These are phyloP conservation scores for Apistogramma diplotaenia DNA, from an alignment of 2,113 vertebrate species.

Conservation along the genomic window DNA sequence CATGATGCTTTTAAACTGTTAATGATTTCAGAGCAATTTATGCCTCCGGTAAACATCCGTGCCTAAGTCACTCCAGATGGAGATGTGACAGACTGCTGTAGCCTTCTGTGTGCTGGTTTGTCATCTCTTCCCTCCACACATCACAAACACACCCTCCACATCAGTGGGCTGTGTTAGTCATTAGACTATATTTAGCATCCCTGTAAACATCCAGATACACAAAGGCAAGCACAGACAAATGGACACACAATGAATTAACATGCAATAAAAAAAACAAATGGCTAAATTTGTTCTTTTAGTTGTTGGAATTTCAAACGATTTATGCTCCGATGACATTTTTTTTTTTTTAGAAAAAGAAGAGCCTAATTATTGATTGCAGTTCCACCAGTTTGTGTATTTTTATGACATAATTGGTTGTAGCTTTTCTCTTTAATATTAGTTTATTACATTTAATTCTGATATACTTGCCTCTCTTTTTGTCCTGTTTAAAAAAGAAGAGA, in stretches of 20 bases:
- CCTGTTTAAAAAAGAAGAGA: not conserved
- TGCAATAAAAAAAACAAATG: not conserved
- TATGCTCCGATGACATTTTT: not conserved
- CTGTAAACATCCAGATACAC: slow-evolving; percentile 22
- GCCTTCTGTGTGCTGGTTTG: slow-evolving; percentile 34
- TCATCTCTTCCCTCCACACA: slow-evolving; percentile 43
- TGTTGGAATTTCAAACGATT: not conserved
- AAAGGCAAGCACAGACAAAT: slow-evolving; percentile 11
- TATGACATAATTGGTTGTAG: not conserved
- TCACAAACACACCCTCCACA: slow-evolving; percentile 39
- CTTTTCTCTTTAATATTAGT: not conserved
- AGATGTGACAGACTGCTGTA: slow-evolving; percentile 14
- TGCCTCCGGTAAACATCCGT: not conserved
- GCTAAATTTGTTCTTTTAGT: not conserved
- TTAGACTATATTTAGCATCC: slow-evolving; percentile 59
- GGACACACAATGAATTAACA: not conserved
- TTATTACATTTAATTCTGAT: not conserved
- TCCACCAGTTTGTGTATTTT: not conserved
- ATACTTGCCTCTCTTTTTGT: not conserved
- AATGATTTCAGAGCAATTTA: not conserved
- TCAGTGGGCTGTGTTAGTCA: slow-evolving; percentile 55
- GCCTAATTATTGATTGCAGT: not conserved
- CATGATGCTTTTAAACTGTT: slow-evolving; percentile 1
- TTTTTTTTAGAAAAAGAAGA: not conserved
- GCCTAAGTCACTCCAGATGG: slow-evolving; percentile 22